These are phyloP conservation scores for Spisula subtruncata DNA, from an alignment of 2,888 invertebrate species.

Conservation along the genomic window DNA sequence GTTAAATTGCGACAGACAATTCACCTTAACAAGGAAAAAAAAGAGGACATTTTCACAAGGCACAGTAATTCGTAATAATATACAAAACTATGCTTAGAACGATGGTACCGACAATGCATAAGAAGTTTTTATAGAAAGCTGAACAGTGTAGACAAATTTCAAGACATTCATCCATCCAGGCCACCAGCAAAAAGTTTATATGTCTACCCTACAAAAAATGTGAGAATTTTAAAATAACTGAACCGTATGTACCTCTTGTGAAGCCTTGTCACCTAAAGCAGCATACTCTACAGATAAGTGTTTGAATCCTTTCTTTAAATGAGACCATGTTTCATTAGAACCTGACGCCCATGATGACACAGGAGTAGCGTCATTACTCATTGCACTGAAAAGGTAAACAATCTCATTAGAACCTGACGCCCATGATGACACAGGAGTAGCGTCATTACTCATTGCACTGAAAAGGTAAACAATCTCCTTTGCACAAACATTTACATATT, in stretches of 20 bases:
- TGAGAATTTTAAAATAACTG: too few relatives aligned
- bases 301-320: slow-evolving; percentile 85
- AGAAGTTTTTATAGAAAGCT: too few relatives aligned
- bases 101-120: too few relatives aligned
- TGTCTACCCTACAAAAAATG: too few relatives aligned
- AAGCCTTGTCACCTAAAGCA: slow-evolving; percentile 84
- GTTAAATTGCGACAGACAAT: too few relatives aligned
- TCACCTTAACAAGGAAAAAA: too few relatives aligned
- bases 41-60: too few relatives aligned
- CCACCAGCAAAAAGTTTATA: too few relatives aligned
- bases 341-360: slow-evolving; percentile 86
- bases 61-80: too few relatives aligned
- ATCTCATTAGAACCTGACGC: slow-evolving; percentile 84
- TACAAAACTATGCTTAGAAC: too few relatives aligned
- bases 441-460: slow-evolving; percentile 84
- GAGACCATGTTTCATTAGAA: slow-evolving; percentile 83
- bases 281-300: slow-evolving; percentile 85
- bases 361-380: slow-evolving; percentile 82
- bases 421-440: slow-evolving; percentile 84
- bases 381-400: slow-evolving; percentile 77
- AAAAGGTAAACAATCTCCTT: slow-evolving; percentile 19
- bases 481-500: neutral
- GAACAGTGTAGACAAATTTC: too few relatives aligned
- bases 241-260: slow-evolving; percentile 79
- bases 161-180: too few relatives aligned